These are phyloP conservation scores for Yponomeuta evonymella DNA, from an alignment of 2,888 invertebrate species.

Conservation along the genomic window DNA sequence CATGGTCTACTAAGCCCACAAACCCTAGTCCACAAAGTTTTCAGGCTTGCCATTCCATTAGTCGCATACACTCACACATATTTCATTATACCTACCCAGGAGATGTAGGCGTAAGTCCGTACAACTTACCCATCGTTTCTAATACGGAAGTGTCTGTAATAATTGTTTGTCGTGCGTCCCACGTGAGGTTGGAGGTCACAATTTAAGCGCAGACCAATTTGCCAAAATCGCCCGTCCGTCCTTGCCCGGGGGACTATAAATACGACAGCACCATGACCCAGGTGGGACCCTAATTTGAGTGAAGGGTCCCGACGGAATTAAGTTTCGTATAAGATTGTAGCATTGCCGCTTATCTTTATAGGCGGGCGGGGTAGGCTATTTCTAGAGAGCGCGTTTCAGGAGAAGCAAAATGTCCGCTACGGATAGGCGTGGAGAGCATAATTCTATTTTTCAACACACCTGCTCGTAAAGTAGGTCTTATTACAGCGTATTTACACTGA, in stretches of 20 bases:
- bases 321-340: neutral
- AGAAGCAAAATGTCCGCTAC: neutral
- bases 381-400: neutral
- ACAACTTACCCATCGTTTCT: too few relatives aligned
- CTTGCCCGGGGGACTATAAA: constrained; percentile 1
- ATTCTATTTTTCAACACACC: too few relatives aligned
- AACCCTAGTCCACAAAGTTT: too few relatives aligned
- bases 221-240: neutral
- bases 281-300: constrained; percentile 7
- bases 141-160: too few relatives aligned
- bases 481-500: too few relatives aligned
- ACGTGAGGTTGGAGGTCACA: neutral
- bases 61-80: too few relatives aligned
- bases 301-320: constrained; percentile 5
- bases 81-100: too few relatives aligned
- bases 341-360: constrained; percentile 11
- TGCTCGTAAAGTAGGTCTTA: too few relatives aligned
- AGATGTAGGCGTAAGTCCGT: too few relatives aligned
- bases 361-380: neutral
- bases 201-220: neutral
- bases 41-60: too few relatives aligned
- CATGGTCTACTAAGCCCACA: too few relatives aligned
- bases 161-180: too few relatives aligned
- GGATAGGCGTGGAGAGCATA: neutral
- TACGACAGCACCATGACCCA: neutral